Percentiles rank a stretch among this genome's conserved stretches.
Evolutionary conservation across 2,888 invertebrate species (phyloP).

Genomic region (Philopedon plagiatum): DNA sequence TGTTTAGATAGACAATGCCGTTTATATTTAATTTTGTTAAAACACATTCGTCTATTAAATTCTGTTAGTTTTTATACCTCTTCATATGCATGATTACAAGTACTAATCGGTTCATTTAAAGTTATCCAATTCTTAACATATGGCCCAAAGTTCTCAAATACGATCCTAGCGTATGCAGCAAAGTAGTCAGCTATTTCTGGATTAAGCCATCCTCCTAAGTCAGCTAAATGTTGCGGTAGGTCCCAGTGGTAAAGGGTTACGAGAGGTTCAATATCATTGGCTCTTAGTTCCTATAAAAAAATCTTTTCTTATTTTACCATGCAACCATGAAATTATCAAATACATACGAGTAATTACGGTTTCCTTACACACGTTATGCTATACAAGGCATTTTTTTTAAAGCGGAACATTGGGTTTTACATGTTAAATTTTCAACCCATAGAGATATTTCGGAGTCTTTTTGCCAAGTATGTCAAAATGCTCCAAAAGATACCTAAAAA

Average conservation of each 20-base stretch:
- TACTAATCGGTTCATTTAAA: conserved; percentile 25
- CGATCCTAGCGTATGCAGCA: conserved; percentile 71
- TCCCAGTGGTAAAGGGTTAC: conserved; percentile 76
- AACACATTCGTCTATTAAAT: too few species aligned
- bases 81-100: conserved; percentile 22
- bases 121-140: conserved; percentile 32
- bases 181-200: conserved; percentile 74
- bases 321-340: neutral
- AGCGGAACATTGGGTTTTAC: too few species aligned
- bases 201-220: conserved; percentile 71
- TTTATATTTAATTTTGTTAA: too few species aligned
- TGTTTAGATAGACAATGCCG: too few species aligned
- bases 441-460: too few species aligned
- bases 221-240: conserved; percentile 71
- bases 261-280: conserved; percentile 69
- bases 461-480: too few species aligned
- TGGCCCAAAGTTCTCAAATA: conserved; percentile 68
- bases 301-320: neutral
- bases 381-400: too few species aligned
- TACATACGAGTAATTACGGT: too few species aligned
- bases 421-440: too few species aligned
- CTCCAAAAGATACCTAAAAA: too few species aligned
- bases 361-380: too few species aligned
- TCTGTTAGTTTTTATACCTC: too few species aligned
- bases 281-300: conserved; percentile 23